Percentiles rank a stretch among this genome's conserved stretches.
These are phyloP conservation scores for Pangasius larnaudii DNA, from an alignment of 2,797 vertebrate genomes.

Conservation along the genomic window DNA sequence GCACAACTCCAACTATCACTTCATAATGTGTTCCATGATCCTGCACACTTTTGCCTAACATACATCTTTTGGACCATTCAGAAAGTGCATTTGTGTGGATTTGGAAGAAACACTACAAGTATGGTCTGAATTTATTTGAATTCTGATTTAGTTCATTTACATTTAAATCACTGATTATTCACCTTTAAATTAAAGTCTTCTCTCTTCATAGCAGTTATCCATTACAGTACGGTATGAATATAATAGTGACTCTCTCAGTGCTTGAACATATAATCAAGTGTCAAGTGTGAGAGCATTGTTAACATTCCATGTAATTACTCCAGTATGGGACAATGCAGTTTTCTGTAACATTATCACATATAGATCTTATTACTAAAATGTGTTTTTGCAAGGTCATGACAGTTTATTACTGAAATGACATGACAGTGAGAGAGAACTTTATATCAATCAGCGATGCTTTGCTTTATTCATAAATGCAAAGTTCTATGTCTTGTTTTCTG, in stretches of 20 bases:
- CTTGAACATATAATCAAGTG: background rate
- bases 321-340: background rate
- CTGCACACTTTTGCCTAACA: background rate
- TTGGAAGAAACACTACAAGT: background rate
- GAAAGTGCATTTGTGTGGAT: background rate
- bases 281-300: background rate
- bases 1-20: too few relatives aligned
- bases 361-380: background rate
- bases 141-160: background rate
- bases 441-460: background rate
- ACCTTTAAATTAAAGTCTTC: background rate
- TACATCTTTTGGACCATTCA: background rate
- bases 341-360: background rate
- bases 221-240: background rate
- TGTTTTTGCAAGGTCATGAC: background rate
- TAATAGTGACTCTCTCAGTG: background rate
- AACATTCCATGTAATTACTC: background rate
- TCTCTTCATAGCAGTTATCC: background rate
- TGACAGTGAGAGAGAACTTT: background rate
- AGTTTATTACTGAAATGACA: background rate
- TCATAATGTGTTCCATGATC: background rate
- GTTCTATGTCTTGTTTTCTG: background rate
- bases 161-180: background rate
- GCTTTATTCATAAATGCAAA: background rate
- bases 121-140: background rate